Conservation (phyloP, 1,140 invertebrate genomes). For the Ladona fulva region DNA sequence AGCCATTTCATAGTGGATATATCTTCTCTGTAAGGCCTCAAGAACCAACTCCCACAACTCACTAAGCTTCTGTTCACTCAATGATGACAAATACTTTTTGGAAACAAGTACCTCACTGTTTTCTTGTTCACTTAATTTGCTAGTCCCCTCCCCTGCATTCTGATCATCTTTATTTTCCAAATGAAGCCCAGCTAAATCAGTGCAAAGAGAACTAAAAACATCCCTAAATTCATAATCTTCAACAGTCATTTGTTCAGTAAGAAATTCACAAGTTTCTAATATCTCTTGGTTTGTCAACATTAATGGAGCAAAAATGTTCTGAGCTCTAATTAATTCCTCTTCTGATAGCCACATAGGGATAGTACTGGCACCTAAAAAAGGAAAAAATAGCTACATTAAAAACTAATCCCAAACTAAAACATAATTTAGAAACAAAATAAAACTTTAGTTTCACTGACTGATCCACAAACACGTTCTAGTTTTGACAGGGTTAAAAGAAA, state of each 20-base stretch:
- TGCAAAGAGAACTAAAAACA: neutral
- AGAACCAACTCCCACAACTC: neutral
- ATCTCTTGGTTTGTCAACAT: neutral
- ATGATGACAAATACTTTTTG: neutral
- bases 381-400: neutral
- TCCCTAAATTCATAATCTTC: neutral
- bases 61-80: neutral
- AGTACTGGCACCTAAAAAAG: neutral
- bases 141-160: neutral
- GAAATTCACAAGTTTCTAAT: neutral
- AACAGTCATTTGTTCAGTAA: neutral
- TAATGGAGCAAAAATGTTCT: neutral
- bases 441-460: no score
- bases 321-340: neutral
- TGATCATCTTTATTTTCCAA: neutral
- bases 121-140: neutral
- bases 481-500: no score
- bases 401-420: no score
- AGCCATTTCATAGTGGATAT: slow-evolving; percentile 26
- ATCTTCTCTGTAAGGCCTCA: neutral
- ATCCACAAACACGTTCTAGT: no score
- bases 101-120: neutral
- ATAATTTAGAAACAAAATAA: no score
- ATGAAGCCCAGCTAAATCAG: neutral
- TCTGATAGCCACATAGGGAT: neutral